These are phyloP conservation scores for Philypnodon macrostomus DNA, from an alignment of 2,797 vertebrate genomes.

Conservation along the genomic window DNA sequence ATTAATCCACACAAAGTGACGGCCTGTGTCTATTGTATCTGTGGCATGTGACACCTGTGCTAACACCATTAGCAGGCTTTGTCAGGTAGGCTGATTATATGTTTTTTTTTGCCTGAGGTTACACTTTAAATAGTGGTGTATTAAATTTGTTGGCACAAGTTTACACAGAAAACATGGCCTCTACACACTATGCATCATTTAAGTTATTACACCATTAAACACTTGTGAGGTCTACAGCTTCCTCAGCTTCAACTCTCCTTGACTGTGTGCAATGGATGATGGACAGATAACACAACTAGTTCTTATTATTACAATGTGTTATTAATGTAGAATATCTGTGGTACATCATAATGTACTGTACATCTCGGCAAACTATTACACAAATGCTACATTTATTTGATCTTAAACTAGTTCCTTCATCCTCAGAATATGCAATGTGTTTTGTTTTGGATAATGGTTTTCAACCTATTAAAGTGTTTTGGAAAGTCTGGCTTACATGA, in stretches of 20 bases:
- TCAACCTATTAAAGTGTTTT: too few species aligned
- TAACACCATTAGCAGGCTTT: conserved; percentile 24
- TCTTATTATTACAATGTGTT: not conserved
- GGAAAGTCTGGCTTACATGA: too few species aligned
- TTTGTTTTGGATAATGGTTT: too few species aligned
- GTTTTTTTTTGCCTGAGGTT: conserved; percentile 38
- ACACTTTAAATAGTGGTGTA: conserved; percentile 22
- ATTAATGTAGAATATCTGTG: too few species aligned
- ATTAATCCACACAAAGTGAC: conserved; percentile 17
- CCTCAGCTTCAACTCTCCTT: not conserved
- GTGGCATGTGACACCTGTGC: conserved; percentile 47
- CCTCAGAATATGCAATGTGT: too few species aligned
- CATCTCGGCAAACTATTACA: too few species aligned
- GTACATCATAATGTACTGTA: too few species aligned
- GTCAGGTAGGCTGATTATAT: conserved; percentile 38
- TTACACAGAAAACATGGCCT: conserved; percentile 29
- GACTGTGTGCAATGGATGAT: conserved; percentile 9
- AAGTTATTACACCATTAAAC: conserved; percentile 27
- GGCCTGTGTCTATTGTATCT: conserved; percentile 11
- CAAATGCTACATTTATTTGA: too few species aligned
- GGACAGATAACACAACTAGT: conserved; percentile 1
- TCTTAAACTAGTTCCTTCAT: too few species aligned
- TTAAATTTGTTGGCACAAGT: conserved; percentile 43
- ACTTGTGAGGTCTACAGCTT: conserved; percentile 22
- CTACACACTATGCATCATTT: conserved; percentile 13